Evolutionary conservation across 2,113 vertebrate genomes (phyloP).

Genomic region (Solea senegalensis): DNA sequence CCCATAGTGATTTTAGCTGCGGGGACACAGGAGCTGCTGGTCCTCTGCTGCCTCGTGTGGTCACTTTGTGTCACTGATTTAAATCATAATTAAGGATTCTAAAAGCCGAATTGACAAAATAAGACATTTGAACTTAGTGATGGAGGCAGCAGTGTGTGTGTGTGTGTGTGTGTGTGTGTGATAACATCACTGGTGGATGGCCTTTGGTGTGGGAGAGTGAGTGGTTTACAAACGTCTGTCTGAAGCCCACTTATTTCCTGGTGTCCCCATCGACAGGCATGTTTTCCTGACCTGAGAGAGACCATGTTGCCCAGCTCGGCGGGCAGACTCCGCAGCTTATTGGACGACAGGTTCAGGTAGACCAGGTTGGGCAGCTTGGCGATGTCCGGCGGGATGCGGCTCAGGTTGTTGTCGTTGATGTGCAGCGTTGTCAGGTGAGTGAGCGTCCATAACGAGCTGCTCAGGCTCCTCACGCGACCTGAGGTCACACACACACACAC

Average conservation of each 20-base stretch:
- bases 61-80: too few relatives aligned
- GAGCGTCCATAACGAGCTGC: conserved; percentile 93
- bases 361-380: conserved; percentile 97
- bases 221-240: too few relatives aligned
- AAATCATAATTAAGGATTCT: too few relatives aligned
- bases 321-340: conserved; percentile 99
- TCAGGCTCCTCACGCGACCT: conserved; percentile 96
- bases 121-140: too few relatives aligned
- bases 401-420: conserved; percentile 98
- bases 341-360: conserved; percentile 99
- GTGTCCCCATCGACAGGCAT: neutral
- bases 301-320: conserved; percentile 99
- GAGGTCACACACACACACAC: neutral
- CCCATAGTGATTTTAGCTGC: too few relatives aligned
- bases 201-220: too few relatives aligned
- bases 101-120: too few relatives aligned
- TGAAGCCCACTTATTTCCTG: neutral
- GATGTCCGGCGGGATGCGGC: conserved; percentile 97
- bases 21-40: too few relatives aligned
- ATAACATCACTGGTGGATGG: too few relatives aligned
- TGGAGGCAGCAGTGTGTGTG: too few relatives aligned
- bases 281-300: conserved; percentile 92
- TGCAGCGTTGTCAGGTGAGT: conserved; percentile 97
- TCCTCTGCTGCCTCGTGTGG: too few relatives aligned
- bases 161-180: too few relatives aligned